Percentiles rank a stretch among this genome's conserved stretches.
Conservation (phyloP, 2,888 invertebrate species). For the Heterodera filipjevi region DNA sequence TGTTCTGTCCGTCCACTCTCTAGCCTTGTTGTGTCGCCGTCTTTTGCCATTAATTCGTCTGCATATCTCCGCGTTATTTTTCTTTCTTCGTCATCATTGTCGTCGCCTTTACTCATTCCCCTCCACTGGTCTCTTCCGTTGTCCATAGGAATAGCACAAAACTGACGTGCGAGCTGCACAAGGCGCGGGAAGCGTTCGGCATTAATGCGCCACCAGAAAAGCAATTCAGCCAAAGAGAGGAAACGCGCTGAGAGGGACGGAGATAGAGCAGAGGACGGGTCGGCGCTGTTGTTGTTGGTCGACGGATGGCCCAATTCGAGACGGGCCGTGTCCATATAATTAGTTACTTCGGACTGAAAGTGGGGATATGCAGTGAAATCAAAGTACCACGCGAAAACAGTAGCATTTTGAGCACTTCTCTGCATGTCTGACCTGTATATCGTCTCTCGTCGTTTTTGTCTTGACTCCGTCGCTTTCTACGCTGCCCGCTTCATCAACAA, state of each 20-base stretch:
- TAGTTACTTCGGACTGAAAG: slow-evolving; percentile 25
- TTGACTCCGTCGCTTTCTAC: background rate
- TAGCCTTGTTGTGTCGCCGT: background rate
- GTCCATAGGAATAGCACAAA: slow-evolving; percentile 23
- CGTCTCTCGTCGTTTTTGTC: background rate
- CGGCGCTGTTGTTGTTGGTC: background rate
- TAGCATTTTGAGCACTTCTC: too few species aligned
- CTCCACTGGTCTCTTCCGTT: background rate
- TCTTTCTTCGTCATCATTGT: background rate
- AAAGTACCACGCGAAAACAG: too few species aligned
- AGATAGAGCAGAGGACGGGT: background rate
- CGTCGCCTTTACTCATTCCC: background rate
- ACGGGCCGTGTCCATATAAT: slow-evolving; percentile 19
- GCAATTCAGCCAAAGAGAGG: slow-evolving; percentile 13
- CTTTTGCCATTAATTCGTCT: background rate
- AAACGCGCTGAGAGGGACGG: background rate
- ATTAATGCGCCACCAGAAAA: slow-evolving; percentile 28
- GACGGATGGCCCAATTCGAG: slow-evolving; percentile 9
- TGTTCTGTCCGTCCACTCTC: background rate
- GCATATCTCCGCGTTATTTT: background rate
- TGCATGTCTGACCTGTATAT: background rate
- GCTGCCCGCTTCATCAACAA: background rate
- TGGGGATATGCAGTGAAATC: background rate
- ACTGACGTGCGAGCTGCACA: slow-evolving; percentile 23
- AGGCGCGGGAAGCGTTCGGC: slow-evolving; percentile 24